Evolutionary conservation across 1,140 invertebrate genomes (phyloP), one percentile per base, ranked within the genome.

Genomic region (Lordiphosa mommai): DNA sequence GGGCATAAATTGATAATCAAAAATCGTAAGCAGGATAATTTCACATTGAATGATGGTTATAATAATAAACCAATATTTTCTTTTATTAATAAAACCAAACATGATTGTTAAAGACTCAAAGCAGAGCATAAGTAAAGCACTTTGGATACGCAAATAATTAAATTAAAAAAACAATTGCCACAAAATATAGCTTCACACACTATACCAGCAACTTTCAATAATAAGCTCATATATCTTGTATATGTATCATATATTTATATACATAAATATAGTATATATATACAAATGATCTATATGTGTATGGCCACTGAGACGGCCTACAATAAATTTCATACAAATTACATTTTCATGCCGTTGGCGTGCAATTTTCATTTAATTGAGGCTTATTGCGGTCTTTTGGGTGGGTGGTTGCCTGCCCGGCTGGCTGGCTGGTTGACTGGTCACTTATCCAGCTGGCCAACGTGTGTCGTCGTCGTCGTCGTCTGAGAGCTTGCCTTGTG

Each of bases 321-420:
- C 71, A 80, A 82, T 82, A 82, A 82, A 82, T 82, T 71, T 58
- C 57, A 70, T 61, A 52, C 58, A 76, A 77, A 77, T 76, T 76
- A 61, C 56, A 49, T 69, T 69, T 59, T 34, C 49, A 51, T 52
- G 61, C 61, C 55, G 59, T 74, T 73, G 61, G 57, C 61, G 72
- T 55, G 57, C 72, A 77, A 63, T 76, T 82, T 82, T 63, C 67
- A 64, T 82, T 82, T 82, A 76, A 82, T 82, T 82, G 61, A 59
- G 71, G 58, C 71, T 76, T 76, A 82, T 71, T 76, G 66, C 60
- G 53, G 57, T 66, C 67, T 79, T 61, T 60, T 27, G 57, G 53
- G 67, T 77, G 72, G 72, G 72, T 66, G 74, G 69, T 59, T 67
- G 44, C 14, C 10, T 14, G 33, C 10, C n/a, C 17, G 38, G 16